These are phyloP conservation scores for Syngnathus floridae DNA, from an alignment of 2,113 vertebrate genomes.

Conservation along the genomic window DNA sequence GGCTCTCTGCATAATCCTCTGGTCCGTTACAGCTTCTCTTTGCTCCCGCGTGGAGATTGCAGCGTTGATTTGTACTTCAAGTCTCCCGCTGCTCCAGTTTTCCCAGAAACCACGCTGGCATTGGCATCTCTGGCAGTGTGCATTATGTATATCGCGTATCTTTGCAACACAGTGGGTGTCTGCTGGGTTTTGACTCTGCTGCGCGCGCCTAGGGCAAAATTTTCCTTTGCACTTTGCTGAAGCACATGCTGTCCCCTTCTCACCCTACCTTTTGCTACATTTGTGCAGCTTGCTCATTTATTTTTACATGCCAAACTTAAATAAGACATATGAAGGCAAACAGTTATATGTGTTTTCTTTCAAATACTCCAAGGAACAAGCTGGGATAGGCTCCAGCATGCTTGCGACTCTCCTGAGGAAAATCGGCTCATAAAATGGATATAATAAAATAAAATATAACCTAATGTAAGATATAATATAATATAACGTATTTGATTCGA, in stretches of 20 bases:
- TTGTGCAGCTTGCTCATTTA: slow-evolving; percentile 28
- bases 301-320: slow-evolving; percentile 25
- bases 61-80: slow-evolving; percentile 17
- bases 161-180: slow-evolving; percentile 27
- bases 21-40: not conserved
- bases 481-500: not conserved
- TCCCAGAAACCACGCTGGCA: slow-evolving; percentile 1
- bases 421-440: too few relatives aligned
- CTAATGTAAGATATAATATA: too few relatives aligned
- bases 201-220: slow-evolving; percentile 26
- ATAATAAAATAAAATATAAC: too few relatives aligned
- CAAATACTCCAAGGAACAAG: not conserved
- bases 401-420: too few relatives aligned
- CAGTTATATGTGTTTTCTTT: not conserved
- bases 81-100: slow-evolving; percentile 25
- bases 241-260: slow-evolving; percentile 15
- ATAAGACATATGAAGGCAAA: not conserved
- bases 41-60: not conserved
- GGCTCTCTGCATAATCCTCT: slow-evolving; percentile 7
- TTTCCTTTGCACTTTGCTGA: slow-evolving; percentile 14
- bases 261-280: slow-evolving; percentile 29
- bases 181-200: slow-evolving; percentile 28
- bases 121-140: slow-evolving; percentile 25
- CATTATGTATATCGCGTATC: slow-evolving; percentile 29
- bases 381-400: too few relatives aligned